Conservation (phyloP, 2,888 invertebrate species). For the Proisotoma minuta region DNA sequence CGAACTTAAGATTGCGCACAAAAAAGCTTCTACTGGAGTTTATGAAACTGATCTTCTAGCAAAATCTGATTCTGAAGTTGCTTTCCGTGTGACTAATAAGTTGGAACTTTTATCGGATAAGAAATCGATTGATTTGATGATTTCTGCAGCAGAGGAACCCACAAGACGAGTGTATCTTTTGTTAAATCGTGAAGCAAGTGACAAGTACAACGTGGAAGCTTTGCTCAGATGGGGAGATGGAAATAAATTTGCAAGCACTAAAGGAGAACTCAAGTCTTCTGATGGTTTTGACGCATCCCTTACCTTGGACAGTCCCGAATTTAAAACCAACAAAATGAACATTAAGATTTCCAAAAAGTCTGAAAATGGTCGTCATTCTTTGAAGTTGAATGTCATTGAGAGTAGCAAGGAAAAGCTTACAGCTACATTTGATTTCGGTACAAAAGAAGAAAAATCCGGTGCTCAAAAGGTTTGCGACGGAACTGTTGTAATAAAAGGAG, state of each 20-base stretch:
- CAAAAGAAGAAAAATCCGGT: slow-evolving; percentile 31
- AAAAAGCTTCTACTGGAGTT: slow-evolving; percentile 19
- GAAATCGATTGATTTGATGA: slow-evolving; percentile 35
- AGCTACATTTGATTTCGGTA: slow-evolving; percentile 31
- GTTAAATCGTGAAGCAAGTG: slow-evolving; percentile 18
- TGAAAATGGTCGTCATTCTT: slow-evolving; percentile 32
- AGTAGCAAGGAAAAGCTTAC: slow-evolving; percentile 29
- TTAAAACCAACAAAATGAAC: slow-evolving; percentile 43
- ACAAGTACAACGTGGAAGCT: slow-evolving; percentile 37
- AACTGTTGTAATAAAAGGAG: slow-evolving; percentile 25
- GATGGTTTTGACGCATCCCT: slow-evolving; percentile 36
- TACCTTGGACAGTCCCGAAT: slow-evolving; percentile 42
- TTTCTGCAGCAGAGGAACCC: slow-evolving; percentile 26
- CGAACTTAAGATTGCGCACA: slow-evolving; percentile 35
- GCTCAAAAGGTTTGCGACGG: slow-evolving; percentile 25
- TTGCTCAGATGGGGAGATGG: slow-evolving; percentile 41
- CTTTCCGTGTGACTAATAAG: slow-evolving; percentile 34
- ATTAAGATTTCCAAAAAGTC: slow-evolving; percentile 37
- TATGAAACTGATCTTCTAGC: slow-evolving; percentile 30
- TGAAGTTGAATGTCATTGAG: slow-evolving; percentile 35
- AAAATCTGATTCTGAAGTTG: slow-evolving; percentile 18
- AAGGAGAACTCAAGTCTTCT: slow-evolving; percentile 31
- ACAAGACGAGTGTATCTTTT: slow-evolving; percentile 26
- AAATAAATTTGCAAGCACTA: slow-evolving; percentile 35
- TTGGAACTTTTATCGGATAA: slow-evolving; percentile 35